phyloP scores from a whole-genome alignment of 2,797 vertebrate genomes.

The Sebastiscus albofasciatus region DNA sequence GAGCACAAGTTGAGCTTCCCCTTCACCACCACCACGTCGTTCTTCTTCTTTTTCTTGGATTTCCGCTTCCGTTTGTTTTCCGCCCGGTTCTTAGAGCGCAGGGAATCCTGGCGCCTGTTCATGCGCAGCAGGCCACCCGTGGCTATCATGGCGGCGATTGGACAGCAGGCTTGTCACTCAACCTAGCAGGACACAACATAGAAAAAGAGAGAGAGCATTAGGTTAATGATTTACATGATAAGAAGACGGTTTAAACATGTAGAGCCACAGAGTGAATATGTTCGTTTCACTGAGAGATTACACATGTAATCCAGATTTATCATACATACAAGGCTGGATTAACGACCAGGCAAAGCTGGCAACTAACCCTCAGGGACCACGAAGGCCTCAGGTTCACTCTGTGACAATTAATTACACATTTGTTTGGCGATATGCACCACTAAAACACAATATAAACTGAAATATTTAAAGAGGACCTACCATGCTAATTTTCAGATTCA shows the following conservation, averaged over 20 bases:
- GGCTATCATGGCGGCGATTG: constrained; percentile 90
- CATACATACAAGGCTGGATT: constrained; percentile 19
- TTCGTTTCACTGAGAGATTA: constrained; percentile 37
- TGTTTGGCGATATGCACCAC: not conserved
- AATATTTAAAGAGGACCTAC: not conserved
- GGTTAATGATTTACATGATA: not conserved
- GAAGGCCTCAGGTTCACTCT: not conserved
- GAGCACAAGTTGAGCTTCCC: constrained; percentile 96
- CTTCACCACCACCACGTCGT: constrained; percentile 95
- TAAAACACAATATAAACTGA: not conserved
- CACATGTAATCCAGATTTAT: constrained; percentile 54
- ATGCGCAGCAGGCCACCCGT: constrained; percentile 98
- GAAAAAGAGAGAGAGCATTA: constrained; percentile 3
- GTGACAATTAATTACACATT: not conserved
- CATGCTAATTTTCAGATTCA: too few species aligned
- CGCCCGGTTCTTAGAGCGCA: constrained; percentile 88
- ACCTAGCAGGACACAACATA: constrained; percentile 64
- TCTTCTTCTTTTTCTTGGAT: constrained; percentile 94
- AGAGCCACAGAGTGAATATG: constrained; percentile 3
- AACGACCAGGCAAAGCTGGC: not conserved
- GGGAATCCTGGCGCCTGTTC: constrained; percentile 96
- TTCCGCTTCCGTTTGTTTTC: constrained; percentile 92
- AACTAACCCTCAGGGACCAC: not conserved
- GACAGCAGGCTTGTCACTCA: constrained; percentile 78
- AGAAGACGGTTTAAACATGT: constrained; percentile 8